Percentiles rank a stretch among this genome's conserved stretches.
These are phyloP conservation scores for Illadopsis cleaveri DNA, from an alignment of 2,113 vertebrate species.

Conservation along the genomic window DNA sequence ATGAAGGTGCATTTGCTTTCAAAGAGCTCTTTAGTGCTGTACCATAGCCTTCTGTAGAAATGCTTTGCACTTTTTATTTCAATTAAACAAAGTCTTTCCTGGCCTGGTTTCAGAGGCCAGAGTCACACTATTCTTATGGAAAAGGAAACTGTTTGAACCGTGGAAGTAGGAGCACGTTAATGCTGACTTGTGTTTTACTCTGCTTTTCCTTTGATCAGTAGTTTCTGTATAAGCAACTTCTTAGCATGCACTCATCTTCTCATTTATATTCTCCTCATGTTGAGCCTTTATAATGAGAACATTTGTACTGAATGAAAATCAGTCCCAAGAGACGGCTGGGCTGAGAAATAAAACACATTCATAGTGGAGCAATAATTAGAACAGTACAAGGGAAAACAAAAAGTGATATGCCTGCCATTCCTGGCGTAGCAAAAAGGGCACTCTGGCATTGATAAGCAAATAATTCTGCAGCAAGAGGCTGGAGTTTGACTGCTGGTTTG, in stretches of 20 bases:
- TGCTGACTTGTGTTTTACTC: not conserved
- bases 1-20: not conserved
- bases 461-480: not conserved
- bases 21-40: not conserved
- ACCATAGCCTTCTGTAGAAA: not conserved
- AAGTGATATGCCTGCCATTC: slow-evolving; percentile 21
- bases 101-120: not conserved
- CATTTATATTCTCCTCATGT: slow-evolving; percentile 60
- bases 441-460: not conserved
- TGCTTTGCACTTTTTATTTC: not conserved
- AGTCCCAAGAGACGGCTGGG: not conserved
- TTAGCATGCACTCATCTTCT: slow-evolving; percentile 10
- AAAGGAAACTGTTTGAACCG: not conserved
- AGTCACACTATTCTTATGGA: not conserved
- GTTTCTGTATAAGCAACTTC: slow-evolving; percentile 7
- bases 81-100: not conserved
- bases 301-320: slow-evolving; percentile 52
- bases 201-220: slow-evolving; percentile 27
- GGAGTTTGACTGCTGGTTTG: not conserved
- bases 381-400: not conserved
- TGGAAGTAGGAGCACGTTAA: not conserved
- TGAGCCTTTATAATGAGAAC: slow-evolving; percentile 39
- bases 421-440: not conserved
- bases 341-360: slow-evolving; percentile 5
- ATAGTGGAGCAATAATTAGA: slow-evolving; percentile 33